A percentile compares a stretch with the other conserved stretches of the same genome.
These are phyloP conservation scores for Coregonus ussuriensis DNA, from an alignment of 2,797 vertebrate genomes.

Conservation along the genomic window DNA sequence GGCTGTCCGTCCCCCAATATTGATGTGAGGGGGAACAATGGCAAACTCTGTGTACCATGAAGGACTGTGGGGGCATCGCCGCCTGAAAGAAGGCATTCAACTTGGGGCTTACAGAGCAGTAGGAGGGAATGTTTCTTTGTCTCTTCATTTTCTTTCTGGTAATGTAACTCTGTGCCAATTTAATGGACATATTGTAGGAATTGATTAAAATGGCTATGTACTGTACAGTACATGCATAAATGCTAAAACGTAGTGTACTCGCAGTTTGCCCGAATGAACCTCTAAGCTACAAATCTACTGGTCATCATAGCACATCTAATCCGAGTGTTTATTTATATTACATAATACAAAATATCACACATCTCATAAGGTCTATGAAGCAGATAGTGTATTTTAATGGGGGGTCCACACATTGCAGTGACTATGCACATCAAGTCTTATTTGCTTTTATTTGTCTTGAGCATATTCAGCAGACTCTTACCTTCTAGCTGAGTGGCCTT, in stretches of 20 bases:
- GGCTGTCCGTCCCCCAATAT: slow-evolving; percentile 48
- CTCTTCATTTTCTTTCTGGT: slow-evolving; percentile 1
- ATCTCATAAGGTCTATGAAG: too few species aligned
- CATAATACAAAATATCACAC: neutral
- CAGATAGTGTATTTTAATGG: neutral
- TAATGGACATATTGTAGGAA: neutral
- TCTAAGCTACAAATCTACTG: neutral
- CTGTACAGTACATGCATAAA: neutral
- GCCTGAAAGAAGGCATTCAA: slow-evolving; percentile 44
- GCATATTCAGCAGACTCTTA: neutral
- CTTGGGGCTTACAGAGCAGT: slow-evolving; percentile 2
- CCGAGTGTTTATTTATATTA: neutral
- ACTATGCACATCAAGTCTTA: neutral
- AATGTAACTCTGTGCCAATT: slow-evolving; percentile 26
- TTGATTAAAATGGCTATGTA: neutral
- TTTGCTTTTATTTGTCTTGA: neutral
- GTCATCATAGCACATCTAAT: neutral
- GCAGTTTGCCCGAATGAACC: neutral
- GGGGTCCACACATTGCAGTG: neutral
- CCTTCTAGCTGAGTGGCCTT: neutral
- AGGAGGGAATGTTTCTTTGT: slow-evolving; percentile 7
- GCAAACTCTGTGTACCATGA: slow-evolving; percentile 55
- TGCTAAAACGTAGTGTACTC: neutral
- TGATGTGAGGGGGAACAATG: slow-evolving; percentile 52
- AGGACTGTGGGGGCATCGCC: slow-evolving; percentile 38